Base-by-base conservation (phyloP, 2,888 invertebrate species). In the Hermodice carunculata region DNA sequence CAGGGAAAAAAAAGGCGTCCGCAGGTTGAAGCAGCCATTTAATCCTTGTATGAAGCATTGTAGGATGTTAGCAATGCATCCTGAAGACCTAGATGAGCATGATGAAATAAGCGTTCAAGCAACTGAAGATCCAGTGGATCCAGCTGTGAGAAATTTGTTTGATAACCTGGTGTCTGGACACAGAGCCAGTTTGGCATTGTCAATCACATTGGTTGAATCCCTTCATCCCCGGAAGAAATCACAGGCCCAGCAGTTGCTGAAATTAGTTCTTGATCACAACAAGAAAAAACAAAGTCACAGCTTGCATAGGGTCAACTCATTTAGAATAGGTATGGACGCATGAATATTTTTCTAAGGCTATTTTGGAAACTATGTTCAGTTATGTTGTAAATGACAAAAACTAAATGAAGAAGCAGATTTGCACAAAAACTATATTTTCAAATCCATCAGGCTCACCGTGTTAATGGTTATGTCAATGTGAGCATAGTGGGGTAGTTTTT, bases 181-280 rank as follows among this genome's bases (percentile, higher is more conserved):
- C 2, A 70, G 88, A 49, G 83, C 86, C 1, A 75, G 81, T 53
- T 78, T 89, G 44, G 87, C 89, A 6, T 79, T 82, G 67, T 81
- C 85, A 2, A 89, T 89, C 61, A 89, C 89, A 32, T 78, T 89
- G 2, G 86, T 87, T 11, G 88, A 89, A 71, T 87, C 88, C 2
- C 78, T 78, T 14, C 83, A 88, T 76, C 80, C 81, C 17, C 67
- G 66, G 37, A 87, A 87, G 73, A 83, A 82, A 67, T 80, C 80
- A 19, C 81, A 86, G 61, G 88, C 86, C 4, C 85, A 86, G 69
- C 52, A 74, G 24, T 61, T 88, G 40, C 73, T 88, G 32, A 77
- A 79, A 29, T 68, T 66, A 63, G 79, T 86, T 58, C 73, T 86
- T 60, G 73, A 74, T 57, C 71, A 79, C 66, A 72, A 75, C 56